phyloP scores from a whole-genome alignment of 2,113 vertebrate genomes.

The Aldabrachelys gigantea region DNA sequence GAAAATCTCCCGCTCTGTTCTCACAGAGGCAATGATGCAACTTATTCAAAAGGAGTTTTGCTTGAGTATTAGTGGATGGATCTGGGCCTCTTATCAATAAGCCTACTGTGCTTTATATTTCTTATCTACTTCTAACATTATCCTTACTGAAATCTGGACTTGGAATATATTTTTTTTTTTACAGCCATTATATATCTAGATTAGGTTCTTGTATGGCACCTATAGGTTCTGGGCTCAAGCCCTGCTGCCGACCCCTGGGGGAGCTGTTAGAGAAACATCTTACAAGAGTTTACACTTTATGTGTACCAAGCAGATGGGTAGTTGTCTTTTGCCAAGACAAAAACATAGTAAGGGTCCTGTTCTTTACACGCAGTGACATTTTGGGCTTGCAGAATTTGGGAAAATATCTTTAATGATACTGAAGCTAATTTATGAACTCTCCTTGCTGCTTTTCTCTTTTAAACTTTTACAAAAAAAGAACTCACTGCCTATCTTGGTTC shows the following conservation, averaged over 20 bases:
- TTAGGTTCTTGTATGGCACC: neutral
- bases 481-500: neutral
- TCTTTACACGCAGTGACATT: neutral
- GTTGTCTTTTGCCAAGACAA: neutral
- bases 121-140: neutral
- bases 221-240: neutral
- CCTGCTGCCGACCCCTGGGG: too few species aligned
- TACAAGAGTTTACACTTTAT: neutral
- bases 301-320: neutral
- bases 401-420: neutral
- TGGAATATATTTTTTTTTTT: neutral
- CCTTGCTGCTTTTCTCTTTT: neutral
- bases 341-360: neutral
- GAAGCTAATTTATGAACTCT: neutral
- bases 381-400: neutral
- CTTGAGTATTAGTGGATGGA: neutral
- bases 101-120: neutral
- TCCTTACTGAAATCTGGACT: constrained; percentile 1
- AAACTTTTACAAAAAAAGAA: neutral
- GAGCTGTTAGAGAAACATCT: neutral
- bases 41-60: neutral
- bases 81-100: neutral
- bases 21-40: neutral
- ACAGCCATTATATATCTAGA: neutral
- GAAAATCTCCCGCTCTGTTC: neutral